A percentile compares a stretch with the other conserved stretches of the same genome.
Conservation (phyloP, 2,888 invertebrate species). For the Eledone cirrhosa region DNA sequence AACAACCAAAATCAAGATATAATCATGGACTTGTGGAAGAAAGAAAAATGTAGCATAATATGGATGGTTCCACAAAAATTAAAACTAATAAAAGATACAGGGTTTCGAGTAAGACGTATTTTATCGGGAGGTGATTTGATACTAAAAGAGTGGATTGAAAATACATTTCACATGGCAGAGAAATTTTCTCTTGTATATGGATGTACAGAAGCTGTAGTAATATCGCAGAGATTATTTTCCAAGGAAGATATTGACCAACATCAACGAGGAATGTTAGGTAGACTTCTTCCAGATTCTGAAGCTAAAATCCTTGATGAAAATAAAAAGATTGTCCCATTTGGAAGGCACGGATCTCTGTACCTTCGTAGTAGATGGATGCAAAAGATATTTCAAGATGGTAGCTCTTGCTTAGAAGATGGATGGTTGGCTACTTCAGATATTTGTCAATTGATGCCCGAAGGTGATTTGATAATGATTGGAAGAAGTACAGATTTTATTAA, state of each 20-base stretch:
- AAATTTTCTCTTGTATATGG: neutral
- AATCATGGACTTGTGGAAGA: neutral
- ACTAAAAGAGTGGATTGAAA: neutral
- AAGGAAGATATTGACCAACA: neutral
- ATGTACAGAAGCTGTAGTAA: neutral
- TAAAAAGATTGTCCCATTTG: neutral
- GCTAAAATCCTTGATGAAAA: neutral
- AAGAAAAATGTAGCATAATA: neutral
- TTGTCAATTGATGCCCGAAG: neutral
- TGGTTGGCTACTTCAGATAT: neutral
- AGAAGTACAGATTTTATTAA: conserved; percentile 2
- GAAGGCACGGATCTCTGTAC: neutral
- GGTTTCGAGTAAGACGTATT: neutral
- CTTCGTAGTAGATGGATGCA: neutral
- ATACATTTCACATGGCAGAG: neutral
- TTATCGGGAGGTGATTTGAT: neutral
- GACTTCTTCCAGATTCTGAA: neutral
- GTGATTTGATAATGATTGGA: neutral
- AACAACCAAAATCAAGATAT: neutral
- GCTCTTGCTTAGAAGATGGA: neutral
- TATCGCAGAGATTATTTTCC: neutral
- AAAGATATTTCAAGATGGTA: neutral
- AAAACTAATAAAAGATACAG: neutral
- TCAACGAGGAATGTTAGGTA: neutral
- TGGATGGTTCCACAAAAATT: neutral